Base-by-base conservation (phyloP, 2,113 vertebrate genomes). In the Pachyramphus minor region DNA sequence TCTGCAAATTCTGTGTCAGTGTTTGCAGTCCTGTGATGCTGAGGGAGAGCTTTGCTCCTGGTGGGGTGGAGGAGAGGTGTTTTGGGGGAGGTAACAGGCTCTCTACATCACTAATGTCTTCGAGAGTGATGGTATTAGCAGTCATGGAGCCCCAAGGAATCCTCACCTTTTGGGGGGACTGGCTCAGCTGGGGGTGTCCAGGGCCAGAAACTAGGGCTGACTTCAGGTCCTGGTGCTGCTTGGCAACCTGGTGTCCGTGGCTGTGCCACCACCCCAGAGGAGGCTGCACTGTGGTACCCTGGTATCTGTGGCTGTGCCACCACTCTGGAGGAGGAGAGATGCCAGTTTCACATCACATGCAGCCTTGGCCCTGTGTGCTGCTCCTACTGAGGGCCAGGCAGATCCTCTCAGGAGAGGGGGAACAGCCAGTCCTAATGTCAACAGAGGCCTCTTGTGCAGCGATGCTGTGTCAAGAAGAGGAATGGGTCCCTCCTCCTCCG, bases 401-500 rank as follows among this genome's bases (percentile, higher is more conserved):
- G 82, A 93, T 82, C 79, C 79, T 93, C 85, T 56, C 8, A 0
- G 60, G 60, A 85, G 84, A 84, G 79, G 84, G 82, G 90, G 95
- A 97, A 96, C 96, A 94, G 95, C 90, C 85, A 96, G 95, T 96
- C 56, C 96, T 95, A 94, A 84, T 88, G 95, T 96, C 95, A 94
- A 96, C 92, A 97, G 96, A 96, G 95, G 96, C 95, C 93, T 96
- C 94, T 96, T 96, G 96, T 97, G 93, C 93, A 66, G 96, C 20
- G 49, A 94, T 89, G 96, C 96, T 82, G 95, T 96, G 94, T 95
- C 95, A 97, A 96, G 93, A 96, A 96, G 95, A 96, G 95, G 95
- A 96, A 95, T 95, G 93, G 95, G 90, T 94, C 95, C 95, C 96
- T 93, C 95, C 96, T 96, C 92, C 95, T 97, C 95, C 93, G 1